Evolutionary conservation across 2,113 vertebrate genomes (phyloP).

Genomic region (Esox niger): DNA sequence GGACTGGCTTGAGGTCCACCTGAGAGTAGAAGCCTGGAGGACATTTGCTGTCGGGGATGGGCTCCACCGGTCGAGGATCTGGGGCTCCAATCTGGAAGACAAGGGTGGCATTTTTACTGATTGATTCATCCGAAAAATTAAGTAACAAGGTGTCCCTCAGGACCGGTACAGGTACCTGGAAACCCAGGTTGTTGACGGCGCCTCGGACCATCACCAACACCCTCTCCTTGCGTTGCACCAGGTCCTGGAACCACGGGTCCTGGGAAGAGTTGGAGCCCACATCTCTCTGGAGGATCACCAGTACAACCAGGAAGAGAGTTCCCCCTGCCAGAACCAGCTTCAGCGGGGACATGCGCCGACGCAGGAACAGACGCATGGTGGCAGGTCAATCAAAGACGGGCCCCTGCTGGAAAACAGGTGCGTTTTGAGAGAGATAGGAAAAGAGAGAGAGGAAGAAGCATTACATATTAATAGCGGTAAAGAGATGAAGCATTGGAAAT

Average conservation of each 20-base stretch:
- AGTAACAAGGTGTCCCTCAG: too few relatives aligned
- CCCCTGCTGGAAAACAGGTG: too few relatives aligned
- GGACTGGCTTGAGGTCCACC: slow-evolving; percentile 79
- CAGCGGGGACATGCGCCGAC: slow-evolving; percentile 80
- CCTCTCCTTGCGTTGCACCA: slow-evolving; percentile 78
- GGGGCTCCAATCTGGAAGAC: slow-evolving; percentile 87
- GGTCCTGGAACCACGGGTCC: slow-evolving; percentile 86
- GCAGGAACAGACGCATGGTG: slow-evolving; percentile 75
- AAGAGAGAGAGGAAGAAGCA: too few relatives aligned
- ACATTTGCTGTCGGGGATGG: slow-evolving; percentile 65
- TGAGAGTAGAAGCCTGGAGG: slow-evolving; percentile 79
- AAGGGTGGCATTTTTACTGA: slow-evolving; percentile 82
- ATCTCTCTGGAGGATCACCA: slow-evolving; percentile 87
- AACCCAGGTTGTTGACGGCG: slow-evolving; percentile 83
- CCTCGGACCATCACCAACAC: slow-evolving; percentile 84
- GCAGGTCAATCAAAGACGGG: too few relatives aligned
- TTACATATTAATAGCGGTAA: too few relatives aligned
- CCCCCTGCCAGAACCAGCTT: slow-evolving; percentile 80
- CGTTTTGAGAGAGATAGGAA: too few relatives aligned
- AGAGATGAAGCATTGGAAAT: too few relatives aligned
- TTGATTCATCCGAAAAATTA: too few relatives aligned
- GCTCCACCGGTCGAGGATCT: slow-evolving; percentile 47
- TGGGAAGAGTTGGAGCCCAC: slow-evolving; percentile 54
- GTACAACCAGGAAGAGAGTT: slow-evolving; percentile 74
- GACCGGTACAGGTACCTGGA: slow-evolving; percentile 66